A percentile compares a stretch with the other conserved stretches of the same genome.
phyloP scores from a whole-genome alignment of 2,113 vertebrate genomes.

The Ahaetulla prasina region DNA sequence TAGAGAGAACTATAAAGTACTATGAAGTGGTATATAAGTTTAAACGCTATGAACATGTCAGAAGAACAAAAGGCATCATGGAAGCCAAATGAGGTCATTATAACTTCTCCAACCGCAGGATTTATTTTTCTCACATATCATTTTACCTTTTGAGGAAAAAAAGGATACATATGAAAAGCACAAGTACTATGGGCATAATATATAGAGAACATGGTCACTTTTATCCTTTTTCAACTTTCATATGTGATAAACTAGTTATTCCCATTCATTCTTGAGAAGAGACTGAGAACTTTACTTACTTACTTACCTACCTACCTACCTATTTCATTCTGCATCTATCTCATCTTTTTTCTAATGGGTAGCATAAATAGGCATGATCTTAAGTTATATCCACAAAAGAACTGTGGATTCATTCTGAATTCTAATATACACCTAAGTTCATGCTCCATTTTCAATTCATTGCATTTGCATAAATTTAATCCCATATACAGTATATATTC shows the following conservation, averaged over 20 bases:
- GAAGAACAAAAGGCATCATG: not conserved
- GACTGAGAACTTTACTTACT: not conserved
- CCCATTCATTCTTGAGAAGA: not conserved
- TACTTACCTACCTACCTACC: not conserved
- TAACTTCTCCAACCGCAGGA: not conserved
- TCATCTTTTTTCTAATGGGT: not conserved
- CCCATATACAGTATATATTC: not conserved
- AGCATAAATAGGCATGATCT: not conserved
- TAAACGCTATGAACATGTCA: not conserved
- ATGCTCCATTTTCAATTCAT: not conserved
- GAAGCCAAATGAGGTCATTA: no score
- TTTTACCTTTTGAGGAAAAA: not conserved
- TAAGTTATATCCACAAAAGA: not conserved
- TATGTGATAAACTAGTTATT: not conserved
- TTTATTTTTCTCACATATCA: not conserved
- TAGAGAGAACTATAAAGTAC: not conserved
- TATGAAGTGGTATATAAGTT: not conserved
- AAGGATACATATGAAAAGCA: not conserved
- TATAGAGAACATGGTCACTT: not conserved
- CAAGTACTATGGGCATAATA: not conserved
- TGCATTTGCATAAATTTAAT: slow-evolving; percentile 7
- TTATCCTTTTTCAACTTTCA: not conserved
- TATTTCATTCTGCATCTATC: not conserved
- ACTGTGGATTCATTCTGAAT: not conserved
- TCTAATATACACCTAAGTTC: not conserved